Base-by-base conservation (phyloP, 1,140 invertebrate genomes). In the Dolichoris vasculosae region DNA sequence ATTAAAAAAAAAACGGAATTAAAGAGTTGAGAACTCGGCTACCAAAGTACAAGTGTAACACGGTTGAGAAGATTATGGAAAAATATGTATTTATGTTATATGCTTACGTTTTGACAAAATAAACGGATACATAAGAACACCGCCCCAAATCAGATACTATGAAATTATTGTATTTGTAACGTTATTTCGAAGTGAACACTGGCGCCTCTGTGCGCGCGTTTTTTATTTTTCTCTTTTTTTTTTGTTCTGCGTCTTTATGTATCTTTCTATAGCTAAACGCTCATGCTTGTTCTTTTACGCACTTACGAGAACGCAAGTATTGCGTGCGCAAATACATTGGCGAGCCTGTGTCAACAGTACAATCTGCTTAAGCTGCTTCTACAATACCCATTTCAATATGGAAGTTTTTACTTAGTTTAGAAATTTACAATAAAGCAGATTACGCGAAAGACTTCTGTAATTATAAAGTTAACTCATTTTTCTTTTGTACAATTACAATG, bases 21-120 rank as follows among this genome's bases (percentile, higher is more conserved):
- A 38, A 35, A 9, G 17, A 23, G 17, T 38, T 26, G 26, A 1
- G 55, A 38, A 3, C 35, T 38, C 67, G 7, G 7, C 1, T 17
- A 69, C 6, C 13, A 13, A 46, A 75, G n/a, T 43, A 9, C 7
- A 15, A 63, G 76, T 63, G 76, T 63, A 63, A 9, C 59, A 78
- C 51, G 51, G 75, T 35, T 8, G 32, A 40, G 30, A 78, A 7
- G 6, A 51, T 40, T 38, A 40, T 63, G 20, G 8, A n/a, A 13
- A 75, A 51, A 35, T 77, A 59, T 40, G 38, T 43, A 38, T 38
- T 69, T 69, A 75, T 75, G n/a, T n/a, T 75, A 46, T 46, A 35
- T 32, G 48, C 46, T 51, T 77, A 51, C 43, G 7, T 48, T 7
- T 23, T 15, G n/a, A 55, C n/a, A 15, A 46, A 77, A 55, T 11